phyloP scores from a whole-genome alignment of 2,888 invertebrate genomes.

The Caenorhabditis sp. region DNA sequence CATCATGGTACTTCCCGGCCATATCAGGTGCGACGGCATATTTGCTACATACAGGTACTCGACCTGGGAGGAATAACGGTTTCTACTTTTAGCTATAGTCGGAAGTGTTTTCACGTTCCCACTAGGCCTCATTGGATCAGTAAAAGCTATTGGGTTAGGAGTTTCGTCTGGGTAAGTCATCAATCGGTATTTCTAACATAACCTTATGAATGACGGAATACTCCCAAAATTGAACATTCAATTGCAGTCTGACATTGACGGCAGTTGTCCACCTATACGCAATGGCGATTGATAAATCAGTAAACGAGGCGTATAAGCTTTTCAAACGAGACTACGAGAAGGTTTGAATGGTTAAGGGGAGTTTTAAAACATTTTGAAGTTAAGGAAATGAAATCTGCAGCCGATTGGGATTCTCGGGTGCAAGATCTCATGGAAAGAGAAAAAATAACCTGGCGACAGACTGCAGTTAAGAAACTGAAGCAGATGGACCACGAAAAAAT shows the following conservation, averaged over 20 bases:
- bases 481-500: slow-evolving; percentile 65
- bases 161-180: slow-evolving; percentile 68
- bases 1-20: slow-evolving; percentile 75
- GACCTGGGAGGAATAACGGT: neutral
- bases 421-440: slow-evolving; percentile 67
- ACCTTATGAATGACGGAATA: too few relatives aligned
- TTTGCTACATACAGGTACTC: slow-evolving; percentile 69
- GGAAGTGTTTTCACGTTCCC: slow-evolving; percentile 76
- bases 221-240: too few relatives aligned
- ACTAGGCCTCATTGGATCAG: slow-evolving; percentile 71
- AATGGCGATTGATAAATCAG: slow-evolving; percentile 70
- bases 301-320: slow-evolving; percentile 69
- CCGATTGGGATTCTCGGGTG: slow-evolving; percentile 65
- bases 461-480: slow-evolving; percentile 69
- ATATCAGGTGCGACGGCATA: slow-evolving; percentile 76
- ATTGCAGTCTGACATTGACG: slow-evolving; percentile 61
- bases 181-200: too few relatives aligned
- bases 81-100: slow-evolving; percentile 72
- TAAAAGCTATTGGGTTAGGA: slow-evolving; percentile 74
- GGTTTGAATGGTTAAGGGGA: slow-evolving; percentile 19
- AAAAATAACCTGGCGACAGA: slow-evolving; percentile 68
- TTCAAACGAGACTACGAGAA: slow-evolving; percentile 72
- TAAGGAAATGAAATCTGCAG: slow-evolving; percentile 40
- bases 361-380: neutral
- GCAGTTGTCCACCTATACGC: slow-evolving; percentile 73